Evolutionary conservation across 1,140 invertebrate species (phyloP).

Genomic region (Metaphire vulgaris): DNA sequence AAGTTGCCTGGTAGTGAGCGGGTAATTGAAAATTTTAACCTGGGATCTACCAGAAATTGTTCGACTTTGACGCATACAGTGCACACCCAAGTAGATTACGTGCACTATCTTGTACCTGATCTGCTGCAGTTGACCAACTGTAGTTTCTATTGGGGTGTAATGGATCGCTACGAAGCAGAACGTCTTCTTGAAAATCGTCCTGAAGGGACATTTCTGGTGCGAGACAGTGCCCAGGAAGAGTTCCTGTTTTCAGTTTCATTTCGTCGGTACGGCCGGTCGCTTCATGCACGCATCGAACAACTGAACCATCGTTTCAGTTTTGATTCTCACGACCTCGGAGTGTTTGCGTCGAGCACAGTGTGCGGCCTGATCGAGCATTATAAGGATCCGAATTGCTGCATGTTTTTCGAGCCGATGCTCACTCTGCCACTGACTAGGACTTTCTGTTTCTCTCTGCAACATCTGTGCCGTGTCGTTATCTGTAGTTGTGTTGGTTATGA

Average conservation of each 20-base stretch:
- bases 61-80: no score
- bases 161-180: slow-evolving; percentile 83
- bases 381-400: slow-evolving; percentile 90
- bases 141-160: slow-evolving; percentile 88
- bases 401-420: slow-evolving; percentile 98
- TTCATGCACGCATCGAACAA: slow-evolving; percentile 94
- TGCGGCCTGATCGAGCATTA: slow-evolving; percentile 89
- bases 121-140: slow-evolving; percentile 71
- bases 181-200: slow-evolving; percentile 81
- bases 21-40: background rate
- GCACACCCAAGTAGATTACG: slow-evolving; percentile 81
- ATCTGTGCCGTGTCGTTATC: slow-evolving; percentile 79
- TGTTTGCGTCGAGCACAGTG: slow-evolving; percentile 81
- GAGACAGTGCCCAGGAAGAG: slow-evolving; percentile 94
- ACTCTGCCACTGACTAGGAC: slow-evolving; percentile 82
- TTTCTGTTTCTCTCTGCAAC: slow-evolving; percentile 81
- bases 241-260: slow-evolving; percentile 96
- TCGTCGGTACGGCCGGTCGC: slow-evolving; percentile 83
- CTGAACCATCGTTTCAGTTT: slow-evolving; percentile 94
- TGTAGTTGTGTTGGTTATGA: slow-evolving; percentile 77
- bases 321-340: slow-evolving; percentile 91
- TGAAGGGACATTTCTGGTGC: slow-evolving; percentile 88
- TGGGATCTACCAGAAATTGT: no score
- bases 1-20: background rate
- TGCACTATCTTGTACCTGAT: slow-evolving; percentile 91